Base-by-base conservation (phyloP, 2,888 invertebrate species). In the Drosophila kuntzei region DNA sequence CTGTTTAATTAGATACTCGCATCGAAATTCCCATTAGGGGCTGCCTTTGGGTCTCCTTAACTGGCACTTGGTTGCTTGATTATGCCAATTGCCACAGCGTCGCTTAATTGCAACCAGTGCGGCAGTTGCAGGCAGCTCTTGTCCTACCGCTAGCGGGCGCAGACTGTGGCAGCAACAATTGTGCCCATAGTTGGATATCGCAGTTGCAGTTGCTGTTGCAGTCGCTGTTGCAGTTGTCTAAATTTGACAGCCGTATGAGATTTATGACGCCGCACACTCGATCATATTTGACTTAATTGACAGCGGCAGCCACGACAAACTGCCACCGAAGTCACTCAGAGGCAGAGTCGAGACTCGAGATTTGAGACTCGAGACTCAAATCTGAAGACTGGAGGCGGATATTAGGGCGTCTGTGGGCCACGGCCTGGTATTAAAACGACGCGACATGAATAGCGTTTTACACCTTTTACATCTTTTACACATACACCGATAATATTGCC, bases 201-300 rank as follows among this genome's bases (percentile, higher is more conserved):
- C 27, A 16, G 63, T 27, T 62, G 37, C 18, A 8, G 47, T 25
- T 54, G 37, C 29, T 16, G 58, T 39, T 60, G 50, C 29, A 39
- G 74, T 59, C 62, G 73, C 69, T 58, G 80, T 58, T 72, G 80
- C 60, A 76, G 80, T 79, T 80, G 78, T 77, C 78, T 65, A 75
- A 77, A 77, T 77, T 76, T 77, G 77, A 77, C 77, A 77, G 77
- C 79, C 71, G 77, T 79, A 75, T 81, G 82, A 85, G 86, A 87
- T 81, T 85, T 85, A 87, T 83, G 83, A 79, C 79, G 83, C 81
- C 77, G 79, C 77, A 74, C 88, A 81, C 82, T 87, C 85, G 87
- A 87, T 82, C 82, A 85, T 82, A 82, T 87, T 82, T 82, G 86
- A 87, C 88, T 82, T 87, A 82, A 62, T 62, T 62, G 62, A 62